phyloP scores from a whole-genome alignment of 2,888 invertebrate genomes.

The Andrena trimmerana region DNA sequence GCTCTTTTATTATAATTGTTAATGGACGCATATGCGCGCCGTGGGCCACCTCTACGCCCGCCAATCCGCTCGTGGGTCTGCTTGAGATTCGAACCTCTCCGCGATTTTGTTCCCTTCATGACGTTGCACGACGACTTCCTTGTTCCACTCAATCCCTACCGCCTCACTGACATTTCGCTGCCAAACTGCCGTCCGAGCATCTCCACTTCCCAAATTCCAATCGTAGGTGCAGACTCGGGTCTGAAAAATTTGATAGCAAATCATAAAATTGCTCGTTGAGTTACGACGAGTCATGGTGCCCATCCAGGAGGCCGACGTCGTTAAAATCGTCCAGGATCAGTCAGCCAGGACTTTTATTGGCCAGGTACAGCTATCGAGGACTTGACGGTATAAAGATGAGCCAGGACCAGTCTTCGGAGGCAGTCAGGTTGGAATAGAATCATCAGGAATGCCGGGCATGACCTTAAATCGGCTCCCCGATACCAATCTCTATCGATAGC shows the following conservation, averaged over 20 bases:
- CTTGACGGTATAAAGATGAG: slow-evolving; percentile 78
- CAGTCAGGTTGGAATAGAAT: slow-evolving; percentile 81
- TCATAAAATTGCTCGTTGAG: background rate
- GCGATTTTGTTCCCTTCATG: background rate
- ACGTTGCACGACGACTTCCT: too few species aligned
- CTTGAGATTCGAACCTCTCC: background rate
- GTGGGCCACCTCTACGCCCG: slow-evolving; percentile 17
- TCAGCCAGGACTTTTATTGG: slow-evolving; percentile 50
- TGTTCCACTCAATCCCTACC: too few species aligned
- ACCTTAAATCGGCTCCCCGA: slow-evolving; percentile 81
- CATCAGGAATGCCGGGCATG: slow-evolving; percentile 79
- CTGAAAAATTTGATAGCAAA: background rate
- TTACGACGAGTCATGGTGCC: background rate
- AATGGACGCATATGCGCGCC: slow-evolving; percentile 74
- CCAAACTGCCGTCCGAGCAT: too few species aligned
- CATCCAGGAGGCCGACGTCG: background rate
- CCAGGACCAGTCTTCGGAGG: slow-evolving; percentile 54
- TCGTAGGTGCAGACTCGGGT: background rate
- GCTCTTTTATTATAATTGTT: slow-evolving; percentile 82
- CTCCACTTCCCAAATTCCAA: too few species aligned
- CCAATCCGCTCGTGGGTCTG: background rate
- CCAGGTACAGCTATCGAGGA: slow-evolving; percentile 72
- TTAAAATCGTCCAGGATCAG: slow-evolving; percentile 32
- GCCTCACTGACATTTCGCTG: background rate
- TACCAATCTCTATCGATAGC: slow-evolving; percentile 83